These are phyloP conservation scores for Eugnorisma glareosa DNA, from an alignment of 2,888 invertebrate species.

Conservation along the genomic window DNA sequence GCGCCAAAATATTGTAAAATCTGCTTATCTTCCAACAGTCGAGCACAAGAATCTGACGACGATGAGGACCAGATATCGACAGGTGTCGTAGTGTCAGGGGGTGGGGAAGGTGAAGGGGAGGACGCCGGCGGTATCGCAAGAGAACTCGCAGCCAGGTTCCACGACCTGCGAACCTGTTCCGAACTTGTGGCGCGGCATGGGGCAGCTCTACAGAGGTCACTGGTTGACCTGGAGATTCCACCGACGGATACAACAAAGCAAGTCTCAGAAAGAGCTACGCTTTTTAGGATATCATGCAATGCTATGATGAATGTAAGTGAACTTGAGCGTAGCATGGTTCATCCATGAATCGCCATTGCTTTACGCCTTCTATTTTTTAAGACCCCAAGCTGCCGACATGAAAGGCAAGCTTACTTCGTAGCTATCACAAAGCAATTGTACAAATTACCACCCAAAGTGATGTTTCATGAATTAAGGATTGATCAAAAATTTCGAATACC, in stretches of 20 bases:
- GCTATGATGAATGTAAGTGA: slow-evolving; percentile 97
- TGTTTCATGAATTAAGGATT: neutral
- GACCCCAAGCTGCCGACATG: neutral
- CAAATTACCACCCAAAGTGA: neutral
- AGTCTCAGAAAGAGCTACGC: slow-evolving; percentile 97
- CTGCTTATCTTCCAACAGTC: slow-evolving; percentile 66
- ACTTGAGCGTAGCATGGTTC: neutral
- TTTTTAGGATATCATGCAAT: slow-evolving; percentile 98
- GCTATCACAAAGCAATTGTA: neutral
- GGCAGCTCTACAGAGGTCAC: slow-evolving; percentile 94
- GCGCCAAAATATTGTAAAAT: slow-evolving; percentile 3
- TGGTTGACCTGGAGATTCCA: slow-evolving; percentile 94
- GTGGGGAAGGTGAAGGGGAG: slow-evolving; percentile 90
- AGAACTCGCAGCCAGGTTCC: slow-evolving; percentile 94
- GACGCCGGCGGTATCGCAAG: slow-evolving; percentile 92
- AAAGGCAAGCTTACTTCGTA: neutral
- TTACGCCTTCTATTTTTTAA: neutral
- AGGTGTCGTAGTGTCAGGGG: slow-evolving; percentile 85
- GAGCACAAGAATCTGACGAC: slow-evolving; percentile 94
- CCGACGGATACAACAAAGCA: slow-evolving; percentile 95
- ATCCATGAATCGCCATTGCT: neutral
- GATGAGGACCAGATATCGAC: slow-evolving; percentile 92
- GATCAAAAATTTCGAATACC: neutral
- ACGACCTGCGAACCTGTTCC: slow-evolving; percentile 97
- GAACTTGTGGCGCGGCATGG: slow-evolving; percentile 97